A percentile compares a stretch with the other conserved stretches of the same genome.
Conservation (phyloP, 2,797 vertebrate genomes). For the Echiichthys vipera region DNA sequence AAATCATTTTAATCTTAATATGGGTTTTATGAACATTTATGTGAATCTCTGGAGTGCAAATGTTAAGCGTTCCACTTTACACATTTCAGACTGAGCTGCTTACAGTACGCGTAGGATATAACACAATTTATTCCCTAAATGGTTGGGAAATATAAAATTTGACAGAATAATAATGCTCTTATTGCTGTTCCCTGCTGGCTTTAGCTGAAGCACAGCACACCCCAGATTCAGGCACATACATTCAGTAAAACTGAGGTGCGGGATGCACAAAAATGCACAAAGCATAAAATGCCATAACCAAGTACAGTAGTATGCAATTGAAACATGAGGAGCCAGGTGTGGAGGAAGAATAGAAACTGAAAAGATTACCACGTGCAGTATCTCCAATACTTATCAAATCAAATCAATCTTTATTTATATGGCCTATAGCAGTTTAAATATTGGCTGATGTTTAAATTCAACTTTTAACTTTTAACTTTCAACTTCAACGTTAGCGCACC, state of each 20-base stretch:
- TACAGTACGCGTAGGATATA: constrained; percentile 20
- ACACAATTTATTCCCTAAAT: constrained; percentile 13
- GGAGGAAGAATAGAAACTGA: not conserved
- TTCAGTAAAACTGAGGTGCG: constrained; percentile 16
- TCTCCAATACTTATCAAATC: not conserved
- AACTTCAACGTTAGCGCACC: too few relatives aligned
- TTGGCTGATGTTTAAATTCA: not conserved
- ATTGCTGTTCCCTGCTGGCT: constrained; percentile 30
- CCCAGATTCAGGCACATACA: constrained; percentile 13
- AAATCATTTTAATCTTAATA: not conserved
- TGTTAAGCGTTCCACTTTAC: not conserved
- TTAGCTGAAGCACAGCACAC: constrained; percentile 1
- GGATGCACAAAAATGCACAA: constrained; percentile 16
- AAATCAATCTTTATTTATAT: too few relatives aligned
- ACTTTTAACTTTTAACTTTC: too few relatives aligned
- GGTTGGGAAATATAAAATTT: constrained; percentile 36
- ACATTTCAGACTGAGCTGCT: not conserved
- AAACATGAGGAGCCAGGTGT: not conserved
- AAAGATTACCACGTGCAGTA: not conserved
- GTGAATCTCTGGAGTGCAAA: not conserved
- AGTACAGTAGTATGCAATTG: not conserved
- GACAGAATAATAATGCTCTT: constrained; percentile 23
- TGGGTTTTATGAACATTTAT: not conserved
- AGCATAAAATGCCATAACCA: not conserved
- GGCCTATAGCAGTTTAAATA: not conserved